A percentile compares a stretch with the other conserved stretches of the same genome.
phyloP scores from a whole-genome alignment of 1,140 invertebrate species.

The Limonius californicus region DNA sequence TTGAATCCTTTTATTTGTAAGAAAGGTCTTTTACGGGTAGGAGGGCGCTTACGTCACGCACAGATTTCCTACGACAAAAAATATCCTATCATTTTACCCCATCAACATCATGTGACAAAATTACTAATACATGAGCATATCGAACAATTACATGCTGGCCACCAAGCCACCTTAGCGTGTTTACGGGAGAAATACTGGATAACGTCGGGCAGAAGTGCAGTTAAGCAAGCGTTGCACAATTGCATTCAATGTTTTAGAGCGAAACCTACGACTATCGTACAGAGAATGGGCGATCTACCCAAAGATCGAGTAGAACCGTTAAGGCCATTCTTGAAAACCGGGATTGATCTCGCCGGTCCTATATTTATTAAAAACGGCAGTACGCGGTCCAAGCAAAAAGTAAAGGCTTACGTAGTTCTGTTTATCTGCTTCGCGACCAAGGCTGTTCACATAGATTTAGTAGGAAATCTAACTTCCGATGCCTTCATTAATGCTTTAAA shows the following conservation, averaged over 20 bases:
- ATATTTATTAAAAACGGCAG: background rate
- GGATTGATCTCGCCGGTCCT: too few species aligned
- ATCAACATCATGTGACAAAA: background rate
- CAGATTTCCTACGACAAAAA: background rate
- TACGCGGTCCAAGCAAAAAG: background rate
- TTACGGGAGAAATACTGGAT: conserved; percentile 29
- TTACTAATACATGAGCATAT: background rate
- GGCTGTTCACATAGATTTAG: background rate
- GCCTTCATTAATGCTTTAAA: too few species aligned
- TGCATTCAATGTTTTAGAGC: conserved; percentile 15
- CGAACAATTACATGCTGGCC: conserved; percentile 14
- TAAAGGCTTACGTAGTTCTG: too few species aligned
- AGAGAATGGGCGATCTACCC: background rate
- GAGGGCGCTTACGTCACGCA: background rate
- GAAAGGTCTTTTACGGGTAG: background rate
- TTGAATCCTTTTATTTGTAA: background rate
- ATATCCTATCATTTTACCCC: background rate
- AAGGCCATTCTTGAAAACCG: background rate
- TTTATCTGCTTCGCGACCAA: too few species aligned
- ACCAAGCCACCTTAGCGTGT: conserved; percentile 2
- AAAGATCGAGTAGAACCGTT: background rate
- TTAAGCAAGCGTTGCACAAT: conserved; percentile 24
- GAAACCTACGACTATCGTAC: background rate
- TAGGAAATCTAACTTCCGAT: too few species aligned
- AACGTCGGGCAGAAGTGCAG: conserved; percentile 21